Percentiles rank a stretch among this genome's conserved stretches.
These are phyloP conservation scores for Agonopterix heracliana DNA, from an alignment of 2,888 invertebrate genomes.

Conservation along the genomic window DNA sequence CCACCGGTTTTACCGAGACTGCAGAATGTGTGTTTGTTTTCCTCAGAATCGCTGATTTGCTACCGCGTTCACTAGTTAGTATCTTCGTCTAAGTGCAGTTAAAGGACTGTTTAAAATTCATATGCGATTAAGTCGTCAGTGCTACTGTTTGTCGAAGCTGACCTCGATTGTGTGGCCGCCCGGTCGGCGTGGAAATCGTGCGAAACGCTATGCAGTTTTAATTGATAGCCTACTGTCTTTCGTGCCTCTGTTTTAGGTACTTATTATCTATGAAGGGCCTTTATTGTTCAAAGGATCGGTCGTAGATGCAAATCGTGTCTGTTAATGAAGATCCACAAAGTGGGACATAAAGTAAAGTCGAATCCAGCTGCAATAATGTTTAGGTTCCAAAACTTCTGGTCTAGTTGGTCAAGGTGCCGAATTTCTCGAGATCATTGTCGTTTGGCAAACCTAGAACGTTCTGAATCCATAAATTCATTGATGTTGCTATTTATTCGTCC, in stretches of 20 bases:
- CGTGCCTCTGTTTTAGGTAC: constrained; percentile 25
- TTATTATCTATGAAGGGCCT: background rate
- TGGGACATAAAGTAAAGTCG: too few relatives aligned
- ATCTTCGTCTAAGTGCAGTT: constrained; percentile 16
- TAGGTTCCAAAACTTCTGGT: too few relatives aligned
- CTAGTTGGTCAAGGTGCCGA: too few relatives aligned
- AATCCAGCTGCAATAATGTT: too few relatives aligned
- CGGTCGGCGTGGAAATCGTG: constrained; percentile 41
- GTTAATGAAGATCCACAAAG: too few relatives aligned
- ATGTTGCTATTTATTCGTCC: constrained; percentile 24
- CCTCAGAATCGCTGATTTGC: constrained; percentile 26
- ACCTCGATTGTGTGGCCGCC: constrained; percentile 46
- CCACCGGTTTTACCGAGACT: constrained; percentile 38
- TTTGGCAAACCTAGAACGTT: background rate
- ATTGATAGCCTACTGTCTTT: constrained; percentile 41
- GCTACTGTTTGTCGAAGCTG: constrained; percentile 31
- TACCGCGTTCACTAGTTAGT: constrained; percentile 5
- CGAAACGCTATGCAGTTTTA: constrained; percentile 60
- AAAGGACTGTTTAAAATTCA: constrained; percentile 25
- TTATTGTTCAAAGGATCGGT: too few relatives aligned
- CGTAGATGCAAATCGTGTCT: too few relatives aligned
- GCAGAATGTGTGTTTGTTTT: constrained; percentile 41
- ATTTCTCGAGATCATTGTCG: too few relatives aligned
- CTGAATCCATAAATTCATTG: background rate
- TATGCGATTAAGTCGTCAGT: constrained; percentile 18